Conservation (phyloP, 2,797 vertebrate species). For the Choloepus didactylus region DNA sequence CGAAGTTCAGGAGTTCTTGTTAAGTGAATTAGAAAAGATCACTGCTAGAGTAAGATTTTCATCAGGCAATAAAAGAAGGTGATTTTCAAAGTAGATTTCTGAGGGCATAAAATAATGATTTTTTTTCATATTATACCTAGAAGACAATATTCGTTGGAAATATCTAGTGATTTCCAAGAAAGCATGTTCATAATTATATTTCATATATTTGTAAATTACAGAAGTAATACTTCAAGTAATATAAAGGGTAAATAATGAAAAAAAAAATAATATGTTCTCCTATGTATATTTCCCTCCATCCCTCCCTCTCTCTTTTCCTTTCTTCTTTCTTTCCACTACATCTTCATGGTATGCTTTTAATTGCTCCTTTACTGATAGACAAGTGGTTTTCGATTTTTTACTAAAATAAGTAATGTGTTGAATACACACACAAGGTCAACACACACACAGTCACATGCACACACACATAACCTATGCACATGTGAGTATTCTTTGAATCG, state of each 20-base stretch:
- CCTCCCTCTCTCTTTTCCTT: background rate
- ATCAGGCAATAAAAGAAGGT: background rate
- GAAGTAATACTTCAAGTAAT: slow-evolving; percentile 27
- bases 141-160: background rate
- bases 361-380: background rate
- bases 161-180: slow-evolving; percentile 14
- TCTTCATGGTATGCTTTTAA: background rate
- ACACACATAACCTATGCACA: background rate
- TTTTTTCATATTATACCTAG: background rate
- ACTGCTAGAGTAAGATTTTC: background rate
- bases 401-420: background rate
- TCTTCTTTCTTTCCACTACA: background rate
- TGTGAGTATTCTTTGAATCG: background rate
- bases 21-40: slow-evolving; percentile 1
- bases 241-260: background rate
- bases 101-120: background rate
- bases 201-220: background rate
- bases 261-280: background rate
- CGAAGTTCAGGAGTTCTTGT: background rate
- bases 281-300: background rate
- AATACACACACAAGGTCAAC: background rate
- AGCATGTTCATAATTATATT: background rate
- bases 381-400: background rate
- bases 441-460: background rate
- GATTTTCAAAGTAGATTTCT: background rate